Percentiles rank a stretch among this genome's conserved stretches.
phyloP scores from a whole-genome alignment of 2,888 invertebrate species.

The Sipha maydis region DNA sequence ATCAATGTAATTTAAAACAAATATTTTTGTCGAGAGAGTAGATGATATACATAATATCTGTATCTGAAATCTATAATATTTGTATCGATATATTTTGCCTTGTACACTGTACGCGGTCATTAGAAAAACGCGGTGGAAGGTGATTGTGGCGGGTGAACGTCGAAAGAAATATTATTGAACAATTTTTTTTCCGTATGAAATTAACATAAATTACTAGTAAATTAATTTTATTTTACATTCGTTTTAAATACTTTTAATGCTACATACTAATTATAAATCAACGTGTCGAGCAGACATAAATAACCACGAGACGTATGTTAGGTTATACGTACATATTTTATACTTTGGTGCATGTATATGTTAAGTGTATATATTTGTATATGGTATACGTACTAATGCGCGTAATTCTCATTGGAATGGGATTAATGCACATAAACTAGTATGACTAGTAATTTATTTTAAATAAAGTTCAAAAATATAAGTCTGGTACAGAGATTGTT shows the following conservation, averaged over 20 bases:
- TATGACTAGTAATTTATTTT: neutral
- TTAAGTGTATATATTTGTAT: neutral
- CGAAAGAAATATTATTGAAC: constrained; percentile 21
- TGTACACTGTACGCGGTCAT: neutral
- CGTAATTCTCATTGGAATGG: neutral
- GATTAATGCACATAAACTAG: constrained; percentile 11
- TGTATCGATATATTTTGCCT: neutral
- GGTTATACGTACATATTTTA: neutral
- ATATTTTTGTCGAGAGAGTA: too few species aligned
- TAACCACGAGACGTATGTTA: neutral
- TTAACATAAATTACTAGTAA: constrained; percentile 53
- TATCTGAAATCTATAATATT: neutral
- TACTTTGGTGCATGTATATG: neutral
- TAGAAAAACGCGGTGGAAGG: constrained; percentile 20
- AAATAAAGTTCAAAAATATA: constrained; percentile 11
- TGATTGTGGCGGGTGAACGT: neutral
- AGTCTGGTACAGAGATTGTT: neutral
- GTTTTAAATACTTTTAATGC: constrained; percentile 34
- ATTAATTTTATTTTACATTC: constrained; percentile 24
- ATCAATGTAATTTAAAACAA: too few species aligned
- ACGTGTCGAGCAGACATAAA: constrained; percentile 5
- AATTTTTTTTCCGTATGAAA: constrained; percentile 17
- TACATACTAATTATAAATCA: constrained; percentile 39
- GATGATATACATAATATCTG: too few species aligned
- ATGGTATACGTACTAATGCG: too few species aligned